phyloP scores from a whole-genome alignment of 53 echinoderm and acorn worm genomes.

The Zoroaster sp. region DNA sequence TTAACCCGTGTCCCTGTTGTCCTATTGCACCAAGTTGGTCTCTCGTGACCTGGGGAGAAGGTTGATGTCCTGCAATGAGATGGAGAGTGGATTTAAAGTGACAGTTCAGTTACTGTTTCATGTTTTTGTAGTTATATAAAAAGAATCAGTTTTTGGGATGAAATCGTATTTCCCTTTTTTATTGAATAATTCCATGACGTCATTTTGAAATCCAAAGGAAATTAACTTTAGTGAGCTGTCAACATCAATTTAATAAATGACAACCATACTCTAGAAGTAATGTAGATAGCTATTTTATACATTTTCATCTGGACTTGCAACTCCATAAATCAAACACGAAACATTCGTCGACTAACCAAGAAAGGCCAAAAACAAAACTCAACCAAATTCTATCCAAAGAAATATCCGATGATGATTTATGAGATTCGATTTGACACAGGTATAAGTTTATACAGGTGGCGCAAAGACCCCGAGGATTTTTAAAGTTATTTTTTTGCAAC shows the following conservation, averaged over 20 bases:
- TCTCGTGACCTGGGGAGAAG: slow-evolving; percentile 28
- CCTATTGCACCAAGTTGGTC: slow-evolving; percentile 19
- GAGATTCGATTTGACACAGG: slow-evolving; percentile 3
- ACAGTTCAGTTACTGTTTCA: not conserved
- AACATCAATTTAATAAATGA: too few species aligned
- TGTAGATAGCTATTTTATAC: not conserved
- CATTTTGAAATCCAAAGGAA: too few species aligned
- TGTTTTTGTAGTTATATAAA: not conserved
- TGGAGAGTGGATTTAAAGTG: not conserved
- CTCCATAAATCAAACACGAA: slow-evolving; percentile 28
- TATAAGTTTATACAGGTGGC: slow-evolving; percentile 49
- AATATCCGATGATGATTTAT: slow-evolving; percentile 17
- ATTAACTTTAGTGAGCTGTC: too few species aligned
- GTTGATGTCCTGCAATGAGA: not conserved
- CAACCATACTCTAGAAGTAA: too few species aligned
- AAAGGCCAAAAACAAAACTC: not conserved
- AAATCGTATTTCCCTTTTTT: too few species aligned
- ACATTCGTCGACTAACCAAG: slow-evolving; percentile 1
- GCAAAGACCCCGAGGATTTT: not conserved
- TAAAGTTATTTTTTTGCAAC: not conserved
- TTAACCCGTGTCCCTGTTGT: slow-evolving; percentile 38
- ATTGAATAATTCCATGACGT: too few species aligned
- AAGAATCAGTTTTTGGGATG: too few species aligned
- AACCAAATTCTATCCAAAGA: not conserved
- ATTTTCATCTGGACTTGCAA: not conserved